These are phyloP conservation scores for Poecile atricapillus DNA, from an alignment of 2,113 vertebrate species.

Conservation along the genomic window DNA sequence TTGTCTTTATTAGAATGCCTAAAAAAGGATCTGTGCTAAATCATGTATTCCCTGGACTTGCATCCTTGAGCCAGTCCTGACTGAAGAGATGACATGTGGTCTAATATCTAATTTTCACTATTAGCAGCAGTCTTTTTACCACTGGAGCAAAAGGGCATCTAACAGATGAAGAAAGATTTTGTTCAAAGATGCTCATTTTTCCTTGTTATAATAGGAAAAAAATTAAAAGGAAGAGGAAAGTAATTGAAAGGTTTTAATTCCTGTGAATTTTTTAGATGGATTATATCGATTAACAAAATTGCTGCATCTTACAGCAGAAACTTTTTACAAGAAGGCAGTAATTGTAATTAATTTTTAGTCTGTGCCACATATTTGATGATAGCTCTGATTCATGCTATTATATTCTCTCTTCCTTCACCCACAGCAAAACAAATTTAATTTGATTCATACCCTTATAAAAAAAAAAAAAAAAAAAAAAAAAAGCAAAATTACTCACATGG, in stretches of 20 bases:
- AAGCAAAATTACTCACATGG: slow-evolving; percentile 74
- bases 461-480: slow-evolving; percentile 63
- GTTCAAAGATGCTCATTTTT: slow-evolving; percentile 45
- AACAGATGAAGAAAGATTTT: slow-evolving; percentile 52
- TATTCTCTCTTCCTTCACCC: slow-evolving; percentile 77
- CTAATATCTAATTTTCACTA: slow-evolving; percentile 20
- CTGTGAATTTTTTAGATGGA: slow-evolving; percentile 31
- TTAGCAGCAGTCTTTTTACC: slow-evolving; percentile 2
- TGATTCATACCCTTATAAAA: slow-evolving; percentile 76
- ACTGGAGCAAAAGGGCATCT: slow-evolving; percentile 40
- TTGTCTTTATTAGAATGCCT: background rate
- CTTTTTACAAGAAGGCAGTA: slow-evolving; percentile 55
- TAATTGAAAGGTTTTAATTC: slow-evolving; percentile 46
- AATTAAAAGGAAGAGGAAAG: slow-evolving; percentile 37
- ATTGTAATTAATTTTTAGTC: slow-evolving; percentile 76
- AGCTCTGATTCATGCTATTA: slow-evolving; percentile 85
- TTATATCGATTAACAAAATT: slow-evolving; percentile 64
- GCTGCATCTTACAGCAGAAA: slow-evolving; percentile 43
- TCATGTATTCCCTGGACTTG: background rate
- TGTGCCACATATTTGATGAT: slow-evolving; percentile 77
- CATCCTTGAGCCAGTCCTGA: background rate
- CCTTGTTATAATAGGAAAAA: slow-evolving; percentile 14
- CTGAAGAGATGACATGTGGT: background rate
- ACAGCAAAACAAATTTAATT: slow-evolving; percentile 82
- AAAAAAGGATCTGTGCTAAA: background rate